Evolutionary conservation across 2,888 invertebrate genomes (phyloP).

Genomic region (Acleris literana): DNA sequence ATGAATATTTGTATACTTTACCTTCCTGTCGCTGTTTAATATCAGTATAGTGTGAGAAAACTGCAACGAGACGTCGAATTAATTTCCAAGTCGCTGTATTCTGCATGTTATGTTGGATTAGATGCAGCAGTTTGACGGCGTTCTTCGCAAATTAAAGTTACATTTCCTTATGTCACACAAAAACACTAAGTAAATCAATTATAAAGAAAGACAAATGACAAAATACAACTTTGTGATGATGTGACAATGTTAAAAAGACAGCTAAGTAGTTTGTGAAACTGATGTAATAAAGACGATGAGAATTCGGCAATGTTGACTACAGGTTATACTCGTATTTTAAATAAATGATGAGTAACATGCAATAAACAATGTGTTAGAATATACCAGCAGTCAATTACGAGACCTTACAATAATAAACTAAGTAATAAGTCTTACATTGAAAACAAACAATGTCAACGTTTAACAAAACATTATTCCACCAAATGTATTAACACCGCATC

Average conservation of each 20-base stretch:
- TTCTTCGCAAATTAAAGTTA: constrained; percentile 6
- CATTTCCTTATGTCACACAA: neutral
- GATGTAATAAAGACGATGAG: no score
- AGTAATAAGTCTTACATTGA: neutral
- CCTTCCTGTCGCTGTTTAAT: neutral
- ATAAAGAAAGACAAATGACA: no score
- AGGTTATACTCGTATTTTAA: no score
- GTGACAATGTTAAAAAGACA: neutral
- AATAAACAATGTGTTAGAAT: no score
- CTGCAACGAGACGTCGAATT: constrained; percentile 25
- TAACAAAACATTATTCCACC: neutral
- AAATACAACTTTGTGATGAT: neutral
- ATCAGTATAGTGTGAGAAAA: constrained; percentile 1
- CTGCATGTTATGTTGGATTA: constrained; percentile 8
- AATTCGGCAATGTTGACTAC: no score
- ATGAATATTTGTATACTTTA: neutral
- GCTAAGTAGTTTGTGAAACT: no score
- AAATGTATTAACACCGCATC: constrained; percentile 9
- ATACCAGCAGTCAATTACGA: neutral
- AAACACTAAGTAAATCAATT: neutral
- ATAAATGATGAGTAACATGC: no score
- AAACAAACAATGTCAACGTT: neutral
- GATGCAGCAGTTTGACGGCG: constrained; percentile 5
- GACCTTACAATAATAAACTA: neutral
- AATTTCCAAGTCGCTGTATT: constrained; percentile 29